Evolutionary conservation across 2,113 vertebrate species (phyloP).

Genomic region (Eurystomus gularis): DNA sequence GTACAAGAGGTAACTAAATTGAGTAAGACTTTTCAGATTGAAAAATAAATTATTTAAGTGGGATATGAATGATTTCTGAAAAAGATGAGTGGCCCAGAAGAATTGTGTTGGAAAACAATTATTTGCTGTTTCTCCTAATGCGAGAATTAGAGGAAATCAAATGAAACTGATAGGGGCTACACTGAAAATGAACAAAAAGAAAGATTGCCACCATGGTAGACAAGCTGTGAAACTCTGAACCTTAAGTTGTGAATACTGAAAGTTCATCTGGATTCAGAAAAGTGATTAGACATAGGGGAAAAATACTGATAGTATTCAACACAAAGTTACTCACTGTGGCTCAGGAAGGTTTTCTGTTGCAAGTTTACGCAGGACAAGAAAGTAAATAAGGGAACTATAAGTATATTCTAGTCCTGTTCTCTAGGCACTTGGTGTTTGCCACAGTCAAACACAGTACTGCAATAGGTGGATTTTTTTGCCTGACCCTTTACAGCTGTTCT

Average conservation of each 20-base stretch:
- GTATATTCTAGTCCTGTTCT: not conserved
- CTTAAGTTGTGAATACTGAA: not conserved
- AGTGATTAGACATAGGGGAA: not conserved
- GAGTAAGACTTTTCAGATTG: not conserved
- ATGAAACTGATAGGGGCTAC: not conserved
- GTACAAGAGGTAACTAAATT: not conserved
- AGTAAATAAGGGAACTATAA: not conserved
- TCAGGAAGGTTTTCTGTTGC: not conserved
- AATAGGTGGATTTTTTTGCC: not conserved
- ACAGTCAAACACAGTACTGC: rapidly evolving
- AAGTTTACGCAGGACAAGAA: not conserved
- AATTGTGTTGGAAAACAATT: not conserved
- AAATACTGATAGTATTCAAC: not conserved
- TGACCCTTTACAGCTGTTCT: not conserved
- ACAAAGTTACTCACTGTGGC: not conserved
- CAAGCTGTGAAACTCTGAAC: not conserved
- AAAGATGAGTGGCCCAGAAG: not conserved
- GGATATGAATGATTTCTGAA: not conserved
- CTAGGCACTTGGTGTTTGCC: not conserved
- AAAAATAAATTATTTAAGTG: not conserved
- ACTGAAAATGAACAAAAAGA: not conserved
- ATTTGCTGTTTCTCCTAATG: not conserved
- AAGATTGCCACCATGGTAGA: not conserved
- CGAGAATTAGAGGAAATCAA: not conserved
- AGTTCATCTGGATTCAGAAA: not conserved